A percentile compares a stretch with the other conserved stretches of the same genome.
Conservation (phyloP, 2,113 vertebrate genomes). For the Nipponia nippon region DNA sequence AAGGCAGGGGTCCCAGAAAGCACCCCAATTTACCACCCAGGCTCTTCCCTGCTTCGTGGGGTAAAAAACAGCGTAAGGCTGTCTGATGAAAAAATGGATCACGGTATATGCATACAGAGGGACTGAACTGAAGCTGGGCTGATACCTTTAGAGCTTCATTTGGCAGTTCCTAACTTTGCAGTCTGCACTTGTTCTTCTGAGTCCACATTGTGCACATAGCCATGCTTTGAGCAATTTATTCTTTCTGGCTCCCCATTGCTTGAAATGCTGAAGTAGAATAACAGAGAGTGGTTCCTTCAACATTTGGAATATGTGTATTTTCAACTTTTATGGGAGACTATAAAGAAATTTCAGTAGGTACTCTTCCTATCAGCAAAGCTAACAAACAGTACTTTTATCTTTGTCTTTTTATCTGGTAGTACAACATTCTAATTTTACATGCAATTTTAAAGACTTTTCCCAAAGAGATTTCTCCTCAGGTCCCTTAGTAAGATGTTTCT, state of each 20-base stretch:
- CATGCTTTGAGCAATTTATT: not conserved
- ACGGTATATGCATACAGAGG: too few species aligned
- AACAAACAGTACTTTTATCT: not conserved
- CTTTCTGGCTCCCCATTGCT: not conserved
- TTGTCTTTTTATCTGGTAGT: not conserved
- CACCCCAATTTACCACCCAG: not conserved
- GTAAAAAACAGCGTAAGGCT: not conserved
- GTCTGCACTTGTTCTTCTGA: not conserved
- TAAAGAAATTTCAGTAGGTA: not conserved
- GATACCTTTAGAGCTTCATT: not conserved
- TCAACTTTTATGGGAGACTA: not conserved
- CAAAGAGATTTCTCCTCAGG: not conserved
- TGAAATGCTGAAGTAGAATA: not conserved
- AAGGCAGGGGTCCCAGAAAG: not conserved
- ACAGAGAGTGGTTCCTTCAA: not conserved
- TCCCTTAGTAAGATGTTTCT: not conserved
- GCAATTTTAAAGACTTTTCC: not conserved
- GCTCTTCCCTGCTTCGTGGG: not conserved
- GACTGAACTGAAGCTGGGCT: not conserved
- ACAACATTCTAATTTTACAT: not conserved
- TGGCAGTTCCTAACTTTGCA: not conserved
- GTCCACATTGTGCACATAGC: not conserved
- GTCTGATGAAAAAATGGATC: not conserved
- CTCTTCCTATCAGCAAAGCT: not conserved
- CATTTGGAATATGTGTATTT: not conserved